Conservation (phyloP, 2,888 invertebrate species). For the Tetragonula carbonaria region DNA sequence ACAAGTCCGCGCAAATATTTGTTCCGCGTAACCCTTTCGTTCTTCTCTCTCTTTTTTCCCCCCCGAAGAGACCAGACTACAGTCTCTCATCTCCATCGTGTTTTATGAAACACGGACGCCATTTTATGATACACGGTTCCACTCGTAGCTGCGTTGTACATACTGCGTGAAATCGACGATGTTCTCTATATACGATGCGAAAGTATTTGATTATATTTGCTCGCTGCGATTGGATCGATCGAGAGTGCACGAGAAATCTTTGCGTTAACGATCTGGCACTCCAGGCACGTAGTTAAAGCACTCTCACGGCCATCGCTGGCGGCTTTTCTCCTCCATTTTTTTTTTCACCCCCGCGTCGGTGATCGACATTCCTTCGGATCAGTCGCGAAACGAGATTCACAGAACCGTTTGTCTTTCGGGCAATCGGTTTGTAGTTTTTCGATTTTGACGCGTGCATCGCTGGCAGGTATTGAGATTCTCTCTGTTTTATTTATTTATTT, state of each 20-base stretch:
- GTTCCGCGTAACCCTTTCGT: not conserved
- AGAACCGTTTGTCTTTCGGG: conserved; percentile 22
- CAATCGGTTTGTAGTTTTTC: not conserved
- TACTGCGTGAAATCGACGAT: not conserved
- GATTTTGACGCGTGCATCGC: not conserved
- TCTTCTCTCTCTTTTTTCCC: too few species aligned
- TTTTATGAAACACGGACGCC: not conserved
- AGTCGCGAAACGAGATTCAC: not conserved
- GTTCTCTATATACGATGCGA: not conserved
- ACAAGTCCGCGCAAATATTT: conserved; percentile 4
- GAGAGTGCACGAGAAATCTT: conserved; percentile 11
- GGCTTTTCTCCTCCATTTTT: not conserved
- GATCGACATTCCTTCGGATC: conserved; percentile 1
- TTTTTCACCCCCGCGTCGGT: not conserved
- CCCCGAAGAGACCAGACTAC: not conserved
- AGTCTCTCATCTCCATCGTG: not conserved
- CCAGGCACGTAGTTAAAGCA: conserved; percentile 33
- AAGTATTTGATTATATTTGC: conserved; percentile 42
- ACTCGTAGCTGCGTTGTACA: not conserved
- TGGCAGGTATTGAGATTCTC: not conserved
- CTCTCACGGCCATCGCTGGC: not conserved
- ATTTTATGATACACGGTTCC: not conserved
- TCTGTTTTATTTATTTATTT: not conserved
- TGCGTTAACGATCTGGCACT: conserved; percentile 24
- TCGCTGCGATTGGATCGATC: conserved; percentile 32